Conservation (phyloP, 2,113 vertebrate genomes). For the Paramormyrops kingsleyae region DNA sequence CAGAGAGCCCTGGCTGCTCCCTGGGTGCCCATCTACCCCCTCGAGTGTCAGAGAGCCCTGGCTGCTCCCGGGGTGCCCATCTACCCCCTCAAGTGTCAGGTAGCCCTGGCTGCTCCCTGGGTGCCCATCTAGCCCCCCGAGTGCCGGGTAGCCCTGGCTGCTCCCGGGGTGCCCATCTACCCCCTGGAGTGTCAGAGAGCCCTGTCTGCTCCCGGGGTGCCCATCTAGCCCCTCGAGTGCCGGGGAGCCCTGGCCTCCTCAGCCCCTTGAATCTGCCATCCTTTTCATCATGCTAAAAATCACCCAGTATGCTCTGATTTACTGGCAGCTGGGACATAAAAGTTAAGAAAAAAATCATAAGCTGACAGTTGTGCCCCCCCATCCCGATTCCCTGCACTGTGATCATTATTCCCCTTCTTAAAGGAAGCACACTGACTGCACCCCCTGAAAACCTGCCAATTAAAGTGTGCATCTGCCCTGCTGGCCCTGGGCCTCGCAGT, state of each 20-base stretch:
- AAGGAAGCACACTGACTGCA: not conserved
- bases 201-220: not conserved
- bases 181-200: no score
- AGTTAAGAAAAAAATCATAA: slow-evolving; percentile 10
- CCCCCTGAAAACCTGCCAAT: slow-evolving; percentile 12
- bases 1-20: not conserved
- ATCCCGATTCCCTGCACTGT: not conserved
- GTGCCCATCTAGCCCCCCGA: not conserved
- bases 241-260: not conserved
- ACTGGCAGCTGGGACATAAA: slow-evolving; percentile 13
- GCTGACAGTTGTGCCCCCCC: not conserved
- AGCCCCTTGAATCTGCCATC: slow-evolving; percentile 4
- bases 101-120: not conserved
- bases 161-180: no score
- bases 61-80: not conserved
- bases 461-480: not conserved
- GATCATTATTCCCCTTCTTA: not conserved
- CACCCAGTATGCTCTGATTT: slow-evolving; percentile 9
- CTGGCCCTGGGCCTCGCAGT: not conserved
- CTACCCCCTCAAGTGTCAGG: not conserved
- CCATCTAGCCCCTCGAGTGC: not conserved
- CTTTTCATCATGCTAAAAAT: slow-evolving; percentile 18
- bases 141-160: not conserved
- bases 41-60: not conserved
- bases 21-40: no score